phyloP scores from a whole-genome alignment of 2,888 invertebrate species.

The Ectemnius continuus region DNA sequence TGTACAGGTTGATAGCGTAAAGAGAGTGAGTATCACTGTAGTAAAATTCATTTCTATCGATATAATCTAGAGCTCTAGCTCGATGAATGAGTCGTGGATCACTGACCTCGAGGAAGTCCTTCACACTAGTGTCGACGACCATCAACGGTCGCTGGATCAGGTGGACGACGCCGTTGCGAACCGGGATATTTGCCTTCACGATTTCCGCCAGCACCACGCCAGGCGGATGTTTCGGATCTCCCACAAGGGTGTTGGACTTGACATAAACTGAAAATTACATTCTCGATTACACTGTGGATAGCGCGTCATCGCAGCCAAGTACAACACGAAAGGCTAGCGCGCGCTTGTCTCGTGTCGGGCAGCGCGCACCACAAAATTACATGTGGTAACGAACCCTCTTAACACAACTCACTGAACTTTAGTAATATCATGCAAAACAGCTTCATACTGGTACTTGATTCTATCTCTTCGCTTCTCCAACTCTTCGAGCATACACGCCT shows the following conservation, averaged over 20 bases:
- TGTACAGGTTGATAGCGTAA: background rate
- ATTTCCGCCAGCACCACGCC: slow-evolving; percentile 94
- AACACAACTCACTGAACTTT: slow-evolving; percentile 1
- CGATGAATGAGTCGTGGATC: slow-evolving; percentile 8
- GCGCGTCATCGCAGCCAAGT: background rate
- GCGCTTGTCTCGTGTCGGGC: background rate
- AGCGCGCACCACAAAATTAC: background rate
- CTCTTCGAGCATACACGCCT: too few species aligned
- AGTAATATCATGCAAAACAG: background rate
- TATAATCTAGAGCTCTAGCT: too few species aligned
- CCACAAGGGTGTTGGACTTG: slow-evolving; percentile 89
- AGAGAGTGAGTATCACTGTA: background rate
- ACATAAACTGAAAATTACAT: slow-evolving; percentile 84
- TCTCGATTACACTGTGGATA: slow-evolving; percentile 23
- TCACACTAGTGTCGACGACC: slow-evolving; percentile 93
- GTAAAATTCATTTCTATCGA: too few species aligned
- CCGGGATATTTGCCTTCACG: slow-evolving; percentile 93
- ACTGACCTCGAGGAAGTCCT: slow-evolving; percentile 91
- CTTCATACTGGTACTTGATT: too few species aligned
- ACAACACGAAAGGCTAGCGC: background rate
- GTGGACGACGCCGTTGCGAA: slow-evolving; percentile 95
- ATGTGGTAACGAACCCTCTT: slow-evolving; percentile 4
- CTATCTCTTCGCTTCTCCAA: too few species aligned
- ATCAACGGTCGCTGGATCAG: slow-evolving; percentile 94
- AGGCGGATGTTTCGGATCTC: slow-evolving; percentile 87